phyloP scores from a whole-genome alignment of 2,888 invertebrate genomes.

The Eupeodes luniger region DNA sequence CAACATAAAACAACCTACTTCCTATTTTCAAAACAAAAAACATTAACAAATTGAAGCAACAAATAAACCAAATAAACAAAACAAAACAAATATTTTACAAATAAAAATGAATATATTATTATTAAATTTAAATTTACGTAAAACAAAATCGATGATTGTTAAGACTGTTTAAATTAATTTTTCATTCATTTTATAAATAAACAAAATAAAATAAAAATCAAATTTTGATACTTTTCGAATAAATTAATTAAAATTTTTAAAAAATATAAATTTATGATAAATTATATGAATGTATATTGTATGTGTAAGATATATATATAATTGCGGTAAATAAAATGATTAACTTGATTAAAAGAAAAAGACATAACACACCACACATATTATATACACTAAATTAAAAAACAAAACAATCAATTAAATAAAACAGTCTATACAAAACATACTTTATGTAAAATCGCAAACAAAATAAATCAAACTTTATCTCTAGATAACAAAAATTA shows the following conservation, averaged over 20 bases:
- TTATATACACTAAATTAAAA: background rate
- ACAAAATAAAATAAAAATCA: constrained; percentile 8
- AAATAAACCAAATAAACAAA: constrained; percentile 1
- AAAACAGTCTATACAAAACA: constrained; percentile 2
- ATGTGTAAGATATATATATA: constrained; percentile 4
- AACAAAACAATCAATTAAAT: constrained; percentile 56
- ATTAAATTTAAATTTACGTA: constrained; percentile 6
- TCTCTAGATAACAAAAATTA: constrained; percentile 36
- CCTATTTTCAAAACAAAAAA: constrained; percentile 44
- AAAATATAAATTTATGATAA: constrained; percentile 6
- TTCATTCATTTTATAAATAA: constrained; percentile 19
- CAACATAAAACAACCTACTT: constrained; percentile 31
- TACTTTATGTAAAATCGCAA: background rate
- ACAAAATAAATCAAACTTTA: constrained; percentile 49
- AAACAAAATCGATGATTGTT: constrained; percentile 50
- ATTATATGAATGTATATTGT: constrained; percentile 11
- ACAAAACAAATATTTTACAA: constrained; percentile 10
- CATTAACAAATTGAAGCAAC: background rate
- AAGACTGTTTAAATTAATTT: constrained; percentile 67
- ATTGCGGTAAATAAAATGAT: background rate
- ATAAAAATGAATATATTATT: background rate
- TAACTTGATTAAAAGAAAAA: background rate
- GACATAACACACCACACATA: background rate
- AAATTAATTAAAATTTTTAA: constrained; percentile 9
- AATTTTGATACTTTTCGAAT: constrained; percentile 59